phyloP scores from a whole-genome alignment of 2,113 vertebrate species.

The Ancistrus triradiatus region DNA sequence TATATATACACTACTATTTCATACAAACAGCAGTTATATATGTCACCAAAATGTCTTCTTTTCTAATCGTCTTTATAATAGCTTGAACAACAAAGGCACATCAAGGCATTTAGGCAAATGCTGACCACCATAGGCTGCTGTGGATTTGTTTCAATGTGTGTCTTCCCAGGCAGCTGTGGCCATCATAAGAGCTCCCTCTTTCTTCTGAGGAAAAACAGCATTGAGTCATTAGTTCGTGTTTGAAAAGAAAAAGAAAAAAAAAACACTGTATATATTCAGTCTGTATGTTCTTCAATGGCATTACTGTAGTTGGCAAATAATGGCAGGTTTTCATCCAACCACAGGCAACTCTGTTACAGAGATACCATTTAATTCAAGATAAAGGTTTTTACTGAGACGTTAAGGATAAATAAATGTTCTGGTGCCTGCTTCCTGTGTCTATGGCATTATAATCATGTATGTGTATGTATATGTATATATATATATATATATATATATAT shows the following conservation, averaged over 20 bases:
- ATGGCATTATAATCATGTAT: too few species aligned
- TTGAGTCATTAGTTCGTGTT: conserved; percentile 11
- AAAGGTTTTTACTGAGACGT: conserved; percentile 3
- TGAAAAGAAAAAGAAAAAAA: conserved; percentile 15
- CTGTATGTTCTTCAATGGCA: conserved; percentile 25
- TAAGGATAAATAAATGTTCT: neutral
- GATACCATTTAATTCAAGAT: conserved; percentile 12
- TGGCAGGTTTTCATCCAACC: conserved; percentile 25
- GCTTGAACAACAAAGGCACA: too few species aligned
- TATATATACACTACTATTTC: too few species aligned
- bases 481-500: neutral
- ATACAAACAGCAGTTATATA: too few species aligned
- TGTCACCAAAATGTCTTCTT: too few species aligned
- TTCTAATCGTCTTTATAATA: too few species aligned
- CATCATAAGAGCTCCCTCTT: conserved; percentile 25
- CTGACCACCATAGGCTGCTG: conserved; percentile 27
- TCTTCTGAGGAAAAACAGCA: conserved; percentile 27
- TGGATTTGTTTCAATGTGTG: conserved; percentile 56
- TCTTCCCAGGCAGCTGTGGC: conserved; percentile 42
- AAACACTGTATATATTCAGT: conserved; percentile 15
- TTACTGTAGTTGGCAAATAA: conserved; percentile 38
- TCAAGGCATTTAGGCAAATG: too few species aligned
- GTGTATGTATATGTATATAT: neutral
- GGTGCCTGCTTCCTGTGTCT: too few species aligned
- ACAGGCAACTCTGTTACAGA: conserved; percentile 20